These are phyloP conservation scores for Drosophila ezoana DNA, from an alignment of 2,888 invertebrate genomes.

Conservation along the genomic window DNA sequence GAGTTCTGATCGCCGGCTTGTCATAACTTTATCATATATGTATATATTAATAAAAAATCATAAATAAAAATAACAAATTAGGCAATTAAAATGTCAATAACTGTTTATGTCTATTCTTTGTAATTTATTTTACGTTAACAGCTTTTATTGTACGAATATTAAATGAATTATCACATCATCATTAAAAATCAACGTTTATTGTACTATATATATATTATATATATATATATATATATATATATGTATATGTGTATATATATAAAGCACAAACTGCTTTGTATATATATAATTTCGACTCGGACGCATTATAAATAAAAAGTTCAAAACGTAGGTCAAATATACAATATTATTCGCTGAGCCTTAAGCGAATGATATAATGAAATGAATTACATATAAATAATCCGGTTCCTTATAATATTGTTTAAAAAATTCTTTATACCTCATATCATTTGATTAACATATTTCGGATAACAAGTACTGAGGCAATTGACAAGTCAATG, in stretches of 20 bases:
- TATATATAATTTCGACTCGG: not conserved
- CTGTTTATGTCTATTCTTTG: slow-evolving; percentile 4
- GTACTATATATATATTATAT: not conserved
- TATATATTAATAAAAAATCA: slow-evolving; percentile 3
- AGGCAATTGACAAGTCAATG: not conserved
- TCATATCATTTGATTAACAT: not conserved
- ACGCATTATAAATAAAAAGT: slow-evolving; percentile 16
- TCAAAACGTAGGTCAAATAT: slow-evolving; percentile 15
- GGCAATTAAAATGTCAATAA: slow-evolving; percentile 20
- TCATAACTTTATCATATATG: not conserved
- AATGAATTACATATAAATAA: not conserved
- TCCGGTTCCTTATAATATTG: not conserved
- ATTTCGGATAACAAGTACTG: not conserved
- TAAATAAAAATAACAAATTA: slow-evolving; percentile 11
- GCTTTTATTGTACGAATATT: not conserved
- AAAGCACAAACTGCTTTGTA: not conserved
- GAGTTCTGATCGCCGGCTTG: slow-evolving; percentile 1
- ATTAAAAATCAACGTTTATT: slow-evolving; percentile 5
- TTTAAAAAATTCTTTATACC: not conserved
- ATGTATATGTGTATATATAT: no score
- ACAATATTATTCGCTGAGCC: not conserved
- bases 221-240: not conserved
- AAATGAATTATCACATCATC: slow-evolving; percentile 10
- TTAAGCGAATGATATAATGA: not conserved
- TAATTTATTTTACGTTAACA: not conserved